phyloP scores from a whole-genome alignment of 2,797 vertebrate species.

The Capromys pilorides region DNA sequence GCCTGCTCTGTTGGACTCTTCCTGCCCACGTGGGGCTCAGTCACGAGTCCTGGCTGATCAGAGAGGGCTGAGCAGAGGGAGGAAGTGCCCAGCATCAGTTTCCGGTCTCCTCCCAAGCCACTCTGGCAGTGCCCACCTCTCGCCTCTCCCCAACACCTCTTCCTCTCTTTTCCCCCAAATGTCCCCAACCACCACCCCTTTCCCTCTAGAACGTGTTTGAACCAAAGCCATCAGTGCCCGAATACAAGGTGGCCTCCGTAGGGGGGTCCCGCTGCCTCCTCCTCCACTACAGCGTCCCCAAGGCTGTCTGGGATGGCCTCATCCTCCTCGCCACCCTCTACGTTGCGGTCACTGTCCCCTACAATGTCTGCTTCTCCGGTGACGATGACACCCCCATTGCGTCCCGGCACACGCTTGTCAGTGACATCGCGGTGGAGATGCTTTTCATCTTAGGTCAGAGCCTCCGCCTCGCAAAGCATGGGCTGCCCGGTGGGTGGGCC shows the following conservation, averaged over 20 bases:
- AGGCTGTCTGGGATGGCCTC: slow-evolving; percentile 97
- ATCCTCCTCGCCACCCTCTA: slow-evolving; percentile 98
- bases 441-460: slow-evolving; percentile 96
- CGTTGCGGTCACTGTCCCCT: slow-evolving; percentile 95
- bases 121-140: neutral
- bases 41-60: neutral
- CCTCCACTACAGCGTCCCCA: slow-evolving; percentile 97
- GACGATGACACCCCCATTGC: slow-evolving; percentile 88
- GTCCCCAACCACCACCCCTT: slow-evolving; percentile 55
- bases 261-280: slow-evolving; percentile 96
- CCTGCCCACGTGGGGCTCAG: neutral
- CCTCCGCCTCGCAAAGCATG: neutral
- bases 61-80: neutral
- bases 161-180: slow-evolving; percentile 51
- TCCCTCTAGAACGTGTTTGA: slow-evolving; percentile 91
- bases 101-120: neutral
- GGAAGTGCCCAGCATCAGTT: neutral
- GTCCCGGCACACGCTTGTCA: slow-evolving; percentile 92
- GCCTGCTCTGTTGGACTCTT: neutral
- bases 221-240: slow-evolving; percentile 91
- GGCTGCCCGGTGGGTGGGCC: neutral
- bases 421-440: slow-evolving; percentile 96
- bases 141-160: neutral
- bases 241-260: slow-evolving; percentile 96
- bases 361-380: slow-evolving; percentile 94